These are phyloP conservation scores for Eulithis prunata DNA, from an alignment of 2,888 invertebrate species.

Conservation along the genomic window DNA sequence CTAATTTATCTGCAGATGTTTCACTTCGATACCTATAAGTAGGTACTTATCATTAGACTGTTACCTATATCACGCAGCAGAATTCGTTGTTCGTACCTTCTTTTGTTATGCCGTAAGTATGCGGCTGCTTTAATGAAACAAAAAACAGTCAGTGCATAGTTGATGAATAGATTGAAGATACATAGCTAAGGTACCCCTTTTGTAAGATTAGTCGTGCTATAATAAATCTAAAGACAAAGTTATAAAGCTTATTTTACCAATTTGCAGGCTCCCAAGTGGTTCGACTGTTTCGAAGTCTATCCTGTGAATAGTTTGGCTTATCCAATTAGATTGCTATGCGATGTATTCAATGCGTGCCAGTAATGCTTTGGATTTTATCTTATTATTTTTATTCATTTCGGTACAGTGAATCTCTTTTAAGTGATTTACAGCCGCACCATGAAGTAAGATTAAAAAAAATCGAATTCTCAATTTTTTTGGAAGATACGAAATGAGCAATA, in stretches of 20 bases:
- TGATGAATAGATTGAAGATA: too few species aligned
- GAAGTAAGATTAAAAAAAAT: too few species aligned
- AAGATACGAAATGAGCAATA: too few species aligned
- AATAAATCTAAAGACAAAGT: neutral
- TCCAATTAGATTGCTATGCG: conserved; percentile 32
- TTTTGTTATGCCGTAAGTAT: too few species aligned
- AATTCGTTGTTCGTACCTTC: too few species aligned
- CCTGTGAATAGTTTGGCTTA: conserved; percentile 28
- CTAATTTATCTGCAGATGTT: conserved; percentile 47
- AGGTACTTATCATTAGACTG: too few species aligned
- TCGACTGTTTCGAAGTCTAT: conserved; percentile 21
- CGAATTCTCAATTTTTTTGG: too few species aligned
- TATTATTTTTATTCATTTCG: conserved; percentile 25
- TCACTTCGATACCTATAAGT: neutral
- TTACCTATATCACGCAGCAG: too few species aligned
- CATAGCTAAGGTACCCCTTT: too few species aligned
- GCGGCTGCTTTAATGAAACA: too few species aligned
- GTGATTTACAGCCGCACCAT: conserved; percentile 18
- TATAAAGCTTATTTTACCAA: neutral
- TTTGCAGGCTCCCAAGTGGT: neutral
- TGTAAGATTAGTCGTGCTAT: neutral
- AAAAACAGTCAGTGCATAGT: too few species aligned
- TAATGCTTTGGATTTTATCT: conserved; percentile 24
- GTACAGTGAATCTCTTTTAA: conserved; percentile 30
- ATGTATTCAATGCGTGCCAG: conserved; percentile 27